These are phyloP conservation scores for Drosophila repletoides DNA, from an alignment of 1,140 invertebrate species.

Conservation along the genomic window DNA sequence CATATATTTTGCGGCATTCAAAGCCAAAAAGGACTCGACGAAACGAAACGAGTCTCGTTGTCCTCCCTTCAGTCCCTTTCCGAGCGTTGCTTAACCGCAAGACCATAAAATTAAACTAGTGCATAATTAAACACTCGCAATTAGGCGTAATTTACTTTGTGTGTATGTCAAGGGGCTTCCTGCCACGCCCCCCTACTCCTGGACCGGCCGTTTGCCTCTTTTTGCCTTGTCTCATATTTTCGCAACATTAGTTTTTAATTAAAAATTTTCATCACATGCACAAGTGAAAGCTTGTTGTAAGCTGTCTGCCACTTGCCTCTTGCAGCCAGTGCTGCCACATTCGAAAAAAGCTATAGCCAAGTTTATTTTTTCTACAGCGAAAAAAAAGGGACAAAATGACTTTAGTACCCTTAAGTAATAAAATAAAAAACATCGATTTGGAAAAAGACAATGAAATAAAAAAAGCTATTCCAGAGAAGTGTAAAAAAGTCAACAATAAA, in stretches of 20 bases:
- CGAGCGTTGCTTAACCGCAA: conserved; percentile 66
- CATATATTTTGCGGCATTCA: conserved; percentile 31
- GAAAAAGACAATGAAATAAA: no score
- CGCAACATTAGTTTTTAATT: conserved; percentile 82
- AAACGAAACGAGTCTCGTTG: conserved; percentile 6
- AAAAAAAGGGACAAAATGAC: no score
- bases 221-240: conserved; percentile 60
- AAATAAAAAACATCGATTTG: no score
- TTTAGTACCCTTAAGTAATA: no score
- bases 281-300: conserved; percentile 34
- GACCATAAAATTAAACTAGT: conserved; percentile 82
- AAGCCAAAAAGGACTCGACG: conserved; percentile 28
- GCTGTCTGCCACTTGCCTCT: conserved; percentile 20
- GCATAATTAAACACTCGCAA: conserved; percentile 82
- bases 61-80: no score
- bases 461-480: no score
- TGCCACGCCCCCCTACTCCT: not conserved
- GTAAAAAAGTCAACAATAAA: no score
- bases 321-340: no score
- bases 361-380: no score
- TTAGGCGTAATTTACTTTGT: conserved; percentile 81
- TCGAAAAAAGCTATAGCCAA: no score
- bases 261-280: conserved; percentile 67
- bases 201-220: not conserved
- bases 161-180: conserved; percentile 20